Conservation (phyloP, 2,113 vertebrate genomes). For the Axis porcinus region DNA sequence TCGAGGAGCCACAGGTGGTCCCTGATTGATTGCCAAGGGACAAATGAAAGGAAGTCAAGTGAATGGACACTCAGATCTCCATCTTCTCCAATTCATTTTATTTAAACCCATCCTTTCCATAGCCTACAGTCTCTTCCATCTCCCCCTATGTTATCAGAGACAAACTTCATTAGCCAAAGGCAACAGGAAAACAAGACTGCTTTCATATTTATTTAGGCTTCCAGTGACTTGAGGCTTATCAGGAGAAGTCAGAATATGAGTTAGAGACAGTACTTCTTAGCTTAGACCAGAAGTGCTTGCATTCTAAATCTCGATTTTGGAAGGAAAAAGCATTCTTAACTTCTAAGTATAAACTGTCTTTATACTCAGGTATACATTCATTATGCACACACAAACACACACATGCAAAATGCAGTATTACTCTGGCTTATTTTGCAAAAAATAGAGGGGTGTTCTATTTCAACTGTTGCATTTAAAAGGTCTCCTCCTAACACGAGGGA, state of each 20-base stretch:
- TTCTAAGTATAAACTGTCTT: neutral
- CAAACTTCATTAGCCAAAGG: neutral
- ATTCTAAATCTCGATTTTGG: neutral
- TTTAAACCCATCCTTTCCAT: neutral
- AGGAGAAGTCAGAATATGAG: neutral
- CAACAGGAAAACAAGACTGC: neutral
- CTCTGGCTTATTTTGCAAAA: neutral
- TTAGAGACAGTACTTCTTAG: neutral
- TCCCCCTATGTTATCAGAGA: neutral
- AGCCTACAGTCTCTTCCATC: neutral
- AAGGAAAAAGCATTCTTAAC: neutral
- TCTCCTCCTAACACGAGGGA: neutral
- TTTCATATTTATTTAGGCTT: neutral
- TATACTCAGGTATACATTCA: neutral
- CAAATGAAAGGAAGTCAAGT: neutral
- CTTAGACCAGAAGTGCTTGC: neutral
- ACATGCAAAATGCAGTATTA: neutral
- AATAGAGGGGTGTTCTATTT: neutral
- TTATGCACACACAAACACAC: neutral
- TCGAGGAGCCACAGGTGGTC: neutral
- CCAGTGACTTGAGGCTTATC: neutral
- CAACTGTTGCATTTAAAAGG: neutral
- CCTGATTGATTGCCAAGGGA: neutral
- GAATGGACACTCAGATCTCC: neutral
- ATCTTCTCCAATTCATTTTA: neutral